Conservation (phyloP, 2,888 invertebrate genomes). For the Andrena trimmerana region DNA sequence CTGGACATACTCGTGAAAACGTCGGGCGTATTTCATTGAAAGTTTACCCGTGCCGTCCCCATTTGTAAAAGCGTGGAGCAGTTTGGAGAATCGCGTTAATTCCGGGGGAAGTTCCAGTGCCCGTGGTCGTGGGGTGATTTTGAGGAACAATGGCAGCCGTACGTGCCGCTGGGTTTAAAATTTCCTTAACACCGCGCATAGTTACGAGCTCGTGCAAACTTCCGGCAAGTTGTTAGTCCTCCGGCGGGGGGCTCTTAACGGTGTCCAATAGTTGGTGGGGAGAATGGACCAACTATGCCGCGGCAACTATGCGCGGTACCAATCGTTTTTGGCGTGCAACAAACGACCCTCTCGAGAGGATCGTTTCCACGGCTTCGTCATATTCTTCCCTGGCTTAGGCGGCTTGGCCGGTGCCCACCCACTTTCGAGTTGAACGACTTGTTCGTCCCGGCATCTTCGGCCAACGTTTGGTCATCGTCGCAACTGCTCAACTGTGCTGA, state of each 20-base stretch:
- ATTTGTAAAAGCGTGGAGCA: not conserved
- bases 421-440: constrained; percentile 7
- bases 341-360: constrained; percentile 60
- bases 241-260: constrained; percentile 48
- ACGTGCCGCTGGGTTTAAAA: constrained; percentile 50
- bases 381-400: constrained; percentile 23
- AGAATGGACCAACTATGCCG: constrained; percentile 64
- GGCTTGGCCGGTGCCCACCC: constrained; percentile 43
- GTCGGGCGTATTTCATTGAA: not conserved
- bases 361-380: constrained; percentile 54
- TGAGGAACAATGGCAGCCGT: constrained; percentile 53
- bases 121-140: constrained; percentile 22
- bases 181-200: constrained; percentile 57
- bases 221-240: constrained; percentile 56
- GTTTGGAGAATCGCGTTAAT: constrained; percentile 40
- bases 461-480: constrained; percentile 26
- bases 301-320: constrained; percentile 63
- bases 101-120: constrained; percentile 15
- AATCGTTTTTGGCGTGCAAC: constrained; percentile 54
- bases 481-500: constrained; percentile 1
- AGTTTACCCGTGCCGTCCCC: not conserved
- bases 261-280: constrained; percentile 51
- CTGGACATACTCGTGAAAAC: no score
- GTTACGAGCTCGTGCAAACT: constrained; percentile 56
- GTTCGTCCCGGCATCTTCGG: constrained; percentile 15